These are phyloP conservation scores for Aphrocallistes beatrix DNA, from an alignment of 37 sponge, comb jelly and placozoan species.

Conservation along the genomic window DNA sequence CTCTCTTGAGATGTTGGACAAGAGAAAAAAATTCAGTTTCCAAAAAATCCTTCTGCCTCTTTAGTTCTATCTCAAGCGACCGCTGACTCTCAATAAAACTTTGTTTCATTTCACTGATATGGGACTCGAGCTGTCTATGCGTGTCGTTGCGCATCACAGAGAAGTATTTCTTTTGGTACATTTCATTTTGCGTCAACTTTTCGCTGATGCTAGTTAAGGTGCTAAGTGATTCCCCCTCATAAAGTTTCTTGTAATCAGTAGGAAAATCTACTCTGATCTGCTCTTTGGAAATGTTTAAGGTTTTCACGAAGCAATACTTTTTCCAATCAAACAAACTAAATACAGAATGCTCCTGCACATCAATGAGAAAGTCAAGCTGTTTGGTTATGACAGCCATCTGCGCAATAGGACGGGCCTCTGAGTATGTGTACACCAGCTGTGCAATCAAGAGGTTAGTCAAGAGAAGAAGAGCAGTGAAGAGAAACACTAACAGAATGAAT, in stretches of 20 bases:
- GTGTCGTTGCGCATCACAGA: not conserved
- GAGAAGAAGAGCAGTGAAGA: not conserved
- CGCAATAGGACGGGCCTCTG: not conserved
- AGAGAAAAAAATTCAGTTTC: not conserved
- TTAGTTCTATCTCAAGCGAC: not conserved
- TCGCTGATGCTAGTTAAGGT: not conserved
- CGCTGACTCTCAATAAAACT: not conserved
- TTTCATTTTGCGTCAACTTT: not conserved
- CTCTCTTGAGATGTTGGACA: not conserved
- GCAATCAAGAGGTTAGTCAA: not conserved
- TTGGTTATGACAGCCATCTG: not conserved
- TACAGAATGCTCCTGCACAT: constrained; percentile 13
- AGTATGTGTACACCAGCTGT: not conserved
- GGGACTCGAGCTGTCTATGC: not conserved
- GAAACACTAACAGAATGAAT: not conserved
- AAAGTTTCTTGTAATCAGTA: not conserved
- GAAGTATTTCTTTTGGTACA: not conserved
- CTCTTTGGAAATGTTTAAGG: not conserved
- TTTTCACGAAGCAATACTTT: not conserved
- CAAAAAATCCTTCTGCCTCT: not conserved
- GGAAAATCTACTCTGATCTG: not conserved
- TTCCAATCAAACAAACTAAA: constrained; percentile 12
- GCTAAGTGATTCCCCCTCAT: not conserved
- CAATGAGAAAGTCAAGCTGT: not conserved
- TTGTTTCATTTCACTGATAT: not conserved